Evolutionary conservation across 2,888 invertebrate genomes (phyloP).

Genomic region (Acanthosepion lycidas): DNA sequence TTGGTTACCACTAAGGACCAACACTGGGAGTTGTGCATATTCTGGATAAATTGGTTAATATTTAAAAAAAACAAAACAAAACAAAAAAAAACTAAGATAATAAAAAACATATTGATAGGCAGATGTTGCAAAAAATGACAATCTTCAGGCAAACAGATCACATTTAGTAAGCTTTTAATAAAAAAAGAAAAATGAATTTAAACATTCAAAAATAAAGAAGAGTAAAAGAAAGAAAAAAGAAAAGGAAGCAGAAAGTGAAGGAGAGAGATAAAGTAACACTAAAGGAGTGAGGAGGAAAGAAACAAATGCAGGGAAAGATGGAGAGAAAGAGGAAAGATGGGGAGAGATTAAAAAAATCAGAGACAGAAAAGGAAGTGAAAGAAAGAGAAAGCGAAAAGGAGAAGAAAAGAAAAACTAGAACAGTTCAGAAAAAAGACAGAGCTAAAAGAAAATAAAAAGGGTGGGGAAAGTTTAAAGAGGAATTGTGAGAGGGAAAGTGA

Average conservation of each 20-base stretch:
- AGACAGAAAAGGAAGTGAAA: background rate
- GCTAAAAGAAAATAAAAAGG: no score
- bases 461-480: no score
- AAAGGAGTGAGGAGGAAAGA: background rate
- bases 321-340: background rate
- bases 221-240: background rate
- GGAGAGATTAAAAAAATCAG: background rate
- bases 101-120: background rate
- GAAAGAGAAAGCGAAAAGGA: background rate
- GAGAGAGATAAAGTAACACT: background rate
- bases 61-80: no score
- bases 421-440: no score
- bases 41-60: no score
- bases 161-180: background rate
- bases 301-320: background rate
- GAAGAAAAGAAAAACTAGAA: background rate
- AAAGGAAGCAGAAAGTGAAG: background rate
- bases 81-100: background rate
- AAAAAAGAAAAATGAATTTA: background rate
- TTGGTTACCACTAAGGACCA: no score
- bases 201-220: background rate
- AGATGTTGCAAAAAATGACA: background rate
- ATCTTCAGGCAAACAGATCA: constrained; percentile 4
- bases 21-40: no score
- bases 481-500: no score